Conservation (phyloP, 2,113 vertebrate genomes). For the Typhlomys cinereus region DNA sequence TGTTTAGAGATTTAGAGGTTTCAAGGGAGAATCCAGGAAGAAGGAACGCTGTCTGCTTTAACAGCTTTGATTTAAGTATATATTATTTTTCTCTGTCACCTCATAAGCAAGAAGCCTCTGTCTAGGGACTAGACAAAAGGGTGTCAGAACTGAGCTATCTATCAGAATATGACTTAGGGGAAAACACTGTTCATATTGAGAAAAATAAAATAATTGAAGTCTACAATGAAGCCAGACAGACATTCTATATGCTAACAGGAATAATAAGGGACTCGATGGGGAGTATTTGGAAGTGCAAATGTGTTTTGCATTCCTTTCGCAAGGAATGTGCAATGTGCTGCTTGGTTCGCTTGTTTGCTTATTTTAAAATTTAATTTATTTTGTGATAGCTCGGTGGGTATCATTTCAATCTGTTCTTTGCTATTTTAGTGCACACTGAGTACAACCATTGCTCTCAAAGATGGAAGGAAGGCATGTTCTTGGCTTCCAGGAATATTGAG, state of each 20-base stretch:
- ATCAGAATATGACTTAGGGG: constrained; percentile 54
- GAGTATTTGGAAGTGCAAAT: neutral
- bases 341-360: constrained; percentile 28
- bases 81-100: constrained; percentile 29
- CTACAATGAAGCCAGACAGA: constrained; percentile 3
- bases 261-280: neutral
- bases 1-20: constrained; percentile 65
- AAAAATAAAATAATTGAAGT: constrained; percentile 66
- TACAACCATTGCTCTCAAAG: neutral
- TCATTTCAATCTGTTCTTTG: constrained; percentile 11
- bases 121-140: constrained; percentile 58
- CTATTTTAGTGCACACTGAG: neutral
- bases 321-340: neutral
- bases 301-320: neutral
- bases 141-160: constrained; percentile 56
- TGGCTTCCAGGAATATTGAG: neutral
- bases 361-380: constrained; percentile 51
- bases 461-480: neutral
- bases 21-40: constrained; percentile 53
- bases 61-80: constrained; percentile 40
- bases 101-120: constrained; percentile 56
- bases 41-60: constrained; percentile 57
- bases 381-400: neutral
- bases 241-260: constrained; percentile 12
- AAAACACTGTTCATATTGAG: constrained; percentile 61